Conservation (phyloP, 1,140 invertebrate genomes). For the Hyles euphorbiae region DNA sequence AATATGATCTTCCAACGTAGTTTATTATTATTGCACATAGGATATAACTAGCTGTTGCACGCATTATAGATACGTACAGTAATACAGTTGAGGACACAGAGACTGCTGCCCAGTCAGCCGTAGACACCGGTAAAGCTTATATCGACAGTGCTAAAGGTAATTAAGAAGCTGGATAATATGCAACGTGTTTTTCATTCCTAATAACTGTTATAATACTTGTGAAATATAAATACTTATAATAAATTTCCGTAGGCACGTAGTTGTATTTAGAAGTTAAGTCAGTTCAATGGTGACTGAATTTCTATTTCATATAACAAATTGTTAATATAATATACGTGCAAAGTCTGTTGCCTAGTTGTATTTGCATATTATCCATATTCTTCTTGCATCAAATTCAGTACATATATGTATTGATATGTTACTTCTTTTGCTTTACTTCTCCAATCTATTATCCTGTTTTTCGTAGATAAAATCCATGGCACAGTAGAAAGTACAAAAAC, state of each 20-base stretch:
- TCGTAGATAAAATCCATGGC: conserved; percentile 22
- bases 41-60: conserved; percentile 12
- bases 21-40: conserved; percentile 8
- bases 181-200: no score
- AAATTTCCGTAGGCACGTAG: no score
- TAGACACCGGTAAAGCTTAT: conserved; percentile 34
- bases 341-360: no score
- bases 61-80: conserved; percentile 26
- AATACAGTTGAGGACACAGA: conserved; percentile 30
- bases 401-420: no score
- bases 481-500: conserved; percentile 42
- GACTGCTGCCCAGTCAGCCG: conserved; percentile 24
- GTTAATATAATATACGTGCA: no score
- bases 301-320: no score
- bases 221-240: no score
- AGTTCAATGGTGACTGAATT: no score
- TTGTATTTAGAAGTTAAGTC: no score
- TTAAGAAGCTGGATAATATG: conserved; percentile 4
- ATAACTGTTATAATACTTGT: background rate
- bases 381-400: no score
- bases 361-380: no score
- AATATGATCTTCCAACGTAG: background rate
- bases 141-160: conserved; percentile 35
- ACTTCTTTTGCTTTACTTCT: no score
- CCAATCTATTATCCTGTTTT: conserved; percentile 1